Evolutionary conservation across 2,113 vertebrate species (phyloP).

Genomic region (Pelecanoides urinatrix): DNA sequence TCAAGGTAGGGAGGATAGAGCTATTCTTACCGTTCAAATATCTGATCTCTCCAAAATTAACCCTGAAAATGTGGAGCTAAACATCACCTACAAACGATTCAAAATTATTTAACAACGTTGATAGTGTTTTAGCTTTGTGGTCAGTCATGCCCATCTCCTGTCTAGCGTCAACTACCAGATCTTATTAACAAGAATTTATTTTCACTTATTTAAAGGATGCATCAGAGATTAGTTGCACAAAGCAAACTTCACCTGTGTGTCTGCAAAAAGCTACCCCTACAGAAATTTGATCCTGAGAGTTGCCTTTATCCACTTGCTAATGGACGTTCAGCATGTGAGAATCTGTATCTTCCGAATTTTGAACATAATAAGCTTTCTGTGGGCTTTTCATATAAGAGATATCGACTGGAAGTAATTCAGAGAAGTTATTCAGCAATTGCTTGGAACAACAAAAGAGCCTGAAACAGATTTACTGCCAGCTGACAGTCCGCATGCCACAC

Average conservation of each 20-base stretch:
- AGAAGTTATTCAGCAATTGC: slow-evolving; percentile 26
- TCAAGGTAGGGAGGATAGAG: neutral
- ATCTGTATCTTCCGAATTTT: neutral
- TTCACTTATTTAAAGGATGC: neutral
- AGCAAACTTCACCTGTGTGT: neutral
- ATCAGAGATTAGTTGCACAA: neutral
- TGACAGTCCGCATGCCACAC: neutral
- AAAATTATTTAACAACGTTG: neutral
- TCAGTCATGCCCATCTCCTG: neutral
- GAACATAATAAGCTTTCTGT: slow-evolving; percentile 9
- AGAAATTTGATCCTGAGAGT: neutral
- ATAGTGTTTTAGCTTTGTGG: neutral
- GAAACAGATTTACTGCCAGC: slow-evolving; percentile 2
- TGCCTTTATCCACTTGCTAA: slow-evolving; percentile 1
- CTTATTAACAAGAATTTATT: neutral
- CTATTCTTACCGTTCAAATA: neutral
- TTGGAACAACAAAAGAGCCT: slow-evolving; percentile 35
- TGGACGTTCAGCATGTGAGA: slow-evolving; percentile 1
- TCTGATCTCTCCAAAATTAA: neutral
- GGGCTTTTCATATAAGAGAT: neutral
- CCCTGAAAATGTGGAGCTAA: neutral
- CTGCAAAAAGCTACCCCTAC: neutral
- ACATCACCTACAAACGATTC: neutral
- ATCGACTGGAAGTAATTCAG: slow-evolving; percentile 44
- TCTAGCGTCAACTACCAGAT: neutral